phyloP scores from a whole-genome alignment of 2,888 invertebrate species.

The Rhaphigaster nebulosa region DNA sequence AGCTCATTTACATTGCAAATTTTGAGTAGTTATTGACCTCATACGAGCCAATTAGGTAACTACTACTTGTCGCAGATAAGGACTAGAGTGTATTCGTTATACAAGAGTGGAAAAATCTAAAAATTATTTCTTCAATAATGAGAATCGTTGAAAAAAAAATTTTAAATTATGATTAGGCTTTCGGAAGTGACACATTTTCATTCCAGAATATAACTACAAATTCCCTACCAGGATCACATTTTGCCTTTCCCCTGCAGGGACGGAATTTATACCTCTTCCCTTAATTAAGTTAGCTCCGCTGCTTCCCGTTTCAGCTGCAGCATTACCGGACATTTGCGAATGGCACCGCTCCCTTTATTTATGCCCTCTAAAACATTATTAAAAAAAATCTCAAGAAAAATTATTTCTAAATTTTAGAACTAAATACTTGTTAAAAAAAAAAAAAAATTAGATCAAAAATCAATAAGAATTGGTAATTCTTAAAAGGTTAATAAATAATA shows the following conservation, averaged over 20 bases:
- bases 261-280: constrained; percentile 14
- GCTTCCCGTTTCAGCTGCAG: constrained; percentile 20
- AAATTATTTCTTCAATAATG: too few species aligned
- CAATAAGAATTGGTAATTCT: background rate
- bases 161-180: background rate
- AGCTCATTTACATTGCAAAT: too few species aligned
- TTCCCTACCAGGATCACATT: background rate
- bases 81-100: too few species aligned
- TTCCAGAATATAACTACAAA: constrained; percentile 1
- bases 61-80: too few species aligned
- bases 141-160: background rate
- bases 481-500: too few species aligned
- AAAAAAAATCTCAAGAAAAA: background rate
- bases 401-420: background rate
- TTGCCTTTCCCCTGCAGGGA: constrained; percentile 14
- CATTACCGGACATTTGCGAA: constrained; percentile 33
- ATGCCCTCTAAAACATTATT: constrained; percentile 10
- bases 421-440: background rate
- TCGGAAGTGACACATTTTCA: background rate
- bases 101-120: too few species aligned
- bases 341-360: background rate
- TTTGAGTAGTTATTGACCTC: too few species aligned
- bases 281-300: constrained; percentile 31
- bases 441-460: background rate
- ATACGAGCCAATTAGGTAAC: too few species aligned